Evolutionary conservation across 2,888 invertebrate genomes (phyloP).

Genomic region (Drosophila anomalata): DNA sequence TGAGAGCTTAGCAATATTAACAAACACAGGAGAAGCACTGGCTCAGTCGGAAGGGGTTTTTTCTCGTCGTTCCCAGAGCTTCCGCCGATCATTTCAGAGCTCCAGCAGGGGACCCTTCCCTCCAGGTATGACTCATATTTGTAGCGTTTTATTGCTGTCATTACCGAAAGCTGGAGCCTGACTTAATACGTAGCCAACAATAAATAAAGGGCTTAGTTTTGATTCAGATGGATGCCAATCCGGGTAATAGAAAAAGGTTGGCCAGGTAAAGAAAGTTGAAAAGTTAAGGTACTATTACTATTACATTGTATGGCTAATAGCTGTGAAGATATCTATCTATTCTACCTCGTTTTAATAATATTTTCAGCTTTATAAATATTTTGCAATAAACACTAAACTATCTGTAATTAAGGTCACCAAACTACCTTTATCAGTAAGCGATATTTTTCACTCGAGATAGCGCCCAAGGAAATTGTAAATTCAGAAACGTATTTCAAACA

Average conservation of each 20-base stretch:
- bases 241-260: neutral
- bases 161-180: conserved; percentile 53
- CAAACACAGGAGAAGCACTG: conserved; percentile 20
- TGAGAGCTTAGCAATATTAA: conserved; percentile 76
- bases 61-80: conserved; percentile 9
- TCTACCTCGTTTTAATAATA: too few relatives aligned
- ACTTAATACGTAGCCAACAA: conserved; percentile 38
- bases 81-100: conserved; percentile 12
- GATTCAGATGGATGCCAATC: conserved; percentile 41
- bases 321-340: neutral
- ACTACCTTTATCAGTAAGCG: neutral
- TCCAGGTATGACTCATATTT: conserved; percentile 54
- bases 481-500: conserved; percentile 47
- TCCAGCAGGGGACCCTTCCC: neutral
- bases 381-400: neutral
- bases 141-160: conserved; percentile 60
- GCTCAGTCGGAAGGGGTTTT: conserved; percentile 1
- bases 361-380: too few relatives aligned
- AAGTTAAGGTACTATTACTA: neutral
- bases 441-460: neutral
- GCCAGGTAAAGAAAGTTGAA: neutral
- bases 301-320: neutral
- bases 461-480: conserved; percentile 53
- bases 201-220: conserved; percentile 53
- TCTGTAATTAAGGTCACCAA: neutral